These are phyloP conservation scores for Sarcophaga caerulescens DNA, from an alignment of 2,888 invertebrate species.

Conservation along the genomic window DNA sequence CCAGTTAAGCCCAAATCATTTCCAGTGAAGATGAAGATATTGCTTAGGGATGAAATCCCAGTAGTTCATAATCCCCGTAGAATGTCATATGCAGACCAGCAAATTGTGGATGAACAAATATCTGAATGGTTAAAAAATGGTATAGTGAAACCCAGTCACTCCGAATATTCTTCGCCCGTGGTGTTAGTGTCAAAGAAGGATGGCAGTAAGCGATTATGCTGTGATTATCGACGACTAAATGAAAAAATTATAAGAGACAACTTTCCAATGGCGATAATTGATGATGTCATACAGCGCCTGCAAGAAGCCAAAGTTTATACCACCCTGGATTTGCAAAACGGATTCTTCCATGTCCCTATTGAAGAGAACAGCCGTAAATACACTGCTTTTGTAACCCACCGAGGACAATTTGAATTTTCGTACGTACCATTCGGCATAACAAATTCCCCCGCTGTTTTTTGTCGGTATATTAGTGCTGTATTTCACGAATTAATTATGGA, in stretches of 20 bases:
- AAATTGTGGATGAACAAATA: too few relatives aligned
- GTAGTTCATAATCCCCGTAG: too few relatives aligned
- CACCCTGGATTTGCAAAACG: constrained; percentile 63
- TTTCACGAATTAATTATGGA: too few relatives aligned
- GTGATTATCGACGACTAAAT: constrained; percentile 63
- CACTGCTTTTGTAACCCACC: constrained; percentile 62
- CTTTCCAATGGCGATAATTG: constrained; percentile 62
- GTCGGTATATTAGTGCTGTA: constrained; percentile 45
- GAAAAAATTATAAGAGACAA: constrained; percentile 63
- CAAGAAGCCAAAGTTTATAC: constrained; percentile 47
- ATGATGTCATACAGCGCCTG: constrained; percentile 64
- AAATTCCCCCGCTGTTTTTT: constrained; percentile 51
- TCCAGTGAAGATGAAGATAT: too few relatives aligned
- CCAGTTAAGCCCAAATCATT: too few relatives aligned
- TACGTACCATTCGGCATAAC: constrained; percentile 67
- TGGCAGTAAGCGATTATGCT: constrained; percentile 55
- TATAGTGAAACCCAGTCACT: constrained; percentile 71
- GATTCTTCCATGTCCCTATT: constrained; percentile 67
- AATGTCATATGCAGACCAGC: too few relatives aligned
- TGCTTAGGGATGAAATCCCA: too few relatives aligned
- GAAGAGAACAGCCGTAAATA: constrained; percentile 56
- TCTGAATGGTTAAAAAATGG: too few relatives aligned
- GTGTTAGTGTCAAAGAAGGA: constrained; percentile 63
- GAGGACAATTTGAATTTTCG: constrained; percentile 65
- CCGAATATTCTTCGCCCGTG: constrained; percentile 73